Evolutionary conservation across 2,797 vertebrate genomes (phyloP), one percentile per base, ranked within the genome.

Genomic region (Poeciliopsis presidionis): DNA sequence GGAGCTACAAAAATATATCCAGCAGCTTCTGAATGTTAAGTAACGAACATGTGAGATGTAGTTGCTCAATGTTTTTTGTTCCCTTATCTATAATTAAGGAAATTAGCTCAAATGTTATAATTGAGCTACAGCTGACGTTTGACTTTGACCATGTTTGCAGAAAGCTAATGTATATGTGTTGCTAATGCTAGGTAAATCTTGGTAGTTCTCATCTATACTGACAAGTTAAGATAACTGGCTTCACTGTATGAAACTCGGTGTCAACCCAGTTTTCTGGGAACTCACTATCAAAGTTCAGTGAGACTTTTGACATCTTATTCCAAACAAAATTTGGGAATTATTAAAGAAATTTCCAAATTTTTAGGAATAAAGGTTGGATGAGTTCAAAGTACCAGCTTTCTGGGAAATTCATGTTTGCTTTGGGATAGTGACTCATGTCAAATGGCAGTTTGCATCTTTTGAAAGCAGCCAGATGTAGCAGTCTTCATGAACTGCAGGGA

Each of bases 1-100:
- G 25, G 53, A 57, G 65, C 39, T 69, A 69, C 22, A 69, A 69
- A 69, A 69, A 69, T 43, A 41, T 41, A n/a, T 67, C 39, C 20
- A 69, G 65, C 18, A 25, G 65, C 39, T 25, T 43, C 20, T 69
- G 39, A 25, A 43, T 69, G 39, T 41, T 69, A 43, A 69, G 39
- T n/a, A 69, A n/a, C 36, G 13, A 12, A 43, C 18, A 18, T 13
- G 9, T 69, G 65, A 59, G 4, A 63, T 16, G 18, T 33, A 30
- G 59, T 36, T 33, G 33, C 30, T 33, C 30, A 63, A 18, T 33
- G 30, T 63, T 16, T 63, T 61, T 63, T 36, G 33, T 65, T 63
- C 11, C 61, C 30, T 63, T 36, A 20, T 65, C 33, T 22, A 18
- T 65, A 30, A 20, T 36, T 65, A 28, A 39, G 22, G 22, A 25